Conservation (phyloP, 2,113 vertebrate genomes). For the Ciconia maguari region DNA sequence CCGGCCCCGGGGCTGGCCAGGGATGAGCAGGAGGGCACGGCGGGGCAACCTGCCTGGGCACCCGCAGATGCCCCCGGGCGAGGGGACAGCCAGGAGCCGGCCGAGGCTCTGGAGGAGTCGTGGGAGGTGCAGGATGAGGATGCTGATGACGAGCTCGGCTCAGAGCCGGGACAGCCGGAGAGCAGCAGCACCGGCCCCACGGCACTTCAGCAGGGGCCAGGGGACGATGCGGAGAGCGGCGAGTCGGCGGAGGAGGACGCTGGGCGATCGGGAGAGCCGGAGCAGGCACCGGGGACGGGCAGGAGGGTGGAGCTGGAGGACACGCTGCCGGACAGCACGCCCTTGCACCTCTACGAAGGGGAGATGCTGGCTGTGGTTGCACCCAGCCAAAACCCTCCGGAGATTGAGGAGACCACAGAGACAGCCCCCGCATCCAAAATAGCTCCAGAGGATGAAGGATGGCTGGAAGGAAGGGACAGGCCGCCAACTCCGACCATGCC, state of each 20-base stretch:
- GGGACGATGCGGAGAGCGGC: accelerated
- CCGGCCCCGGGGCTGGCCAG: accelerated
- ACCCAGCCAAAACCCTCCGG: neutral
- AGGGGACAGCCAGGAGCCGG: neutral
- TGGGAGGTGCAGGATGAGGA: neutral
- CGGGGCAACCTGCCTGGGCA: neutral
- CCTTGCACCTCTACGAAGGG: slow-evolving; percentile 37
- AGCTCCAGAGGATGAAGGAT: neutral
- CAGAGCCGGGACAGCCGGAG: accelerated
- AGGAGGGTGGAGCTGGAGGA: slow-evolving; percentile 60
- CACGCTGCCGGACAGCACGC: slow-evolving; percentile 60
- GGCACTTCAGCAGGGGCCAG: accelerated
- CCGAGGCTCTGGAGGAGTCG: accelerated
- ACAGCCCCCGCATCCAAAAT: accelerated
- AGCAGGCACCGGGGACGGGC: accelerated
- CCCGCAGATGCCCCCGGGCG: accelerated
- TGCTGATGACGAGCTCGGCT: accelerated
- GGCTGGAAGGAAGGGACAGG: neutral
- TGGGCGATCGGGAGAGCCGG: neutral
- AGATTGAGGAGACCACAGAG: neutral
- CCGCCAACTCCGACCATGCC: neutral
- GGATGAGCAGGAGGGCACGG: neutral
- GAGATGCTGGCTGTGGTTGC: neutral
- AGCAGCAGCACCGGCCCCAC: accelerated
- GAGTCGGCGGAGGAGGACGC: neutral